Conservation (phyloP, 2,797 vertebrate genomes). For the Eospalax fontanierii region DNA sequence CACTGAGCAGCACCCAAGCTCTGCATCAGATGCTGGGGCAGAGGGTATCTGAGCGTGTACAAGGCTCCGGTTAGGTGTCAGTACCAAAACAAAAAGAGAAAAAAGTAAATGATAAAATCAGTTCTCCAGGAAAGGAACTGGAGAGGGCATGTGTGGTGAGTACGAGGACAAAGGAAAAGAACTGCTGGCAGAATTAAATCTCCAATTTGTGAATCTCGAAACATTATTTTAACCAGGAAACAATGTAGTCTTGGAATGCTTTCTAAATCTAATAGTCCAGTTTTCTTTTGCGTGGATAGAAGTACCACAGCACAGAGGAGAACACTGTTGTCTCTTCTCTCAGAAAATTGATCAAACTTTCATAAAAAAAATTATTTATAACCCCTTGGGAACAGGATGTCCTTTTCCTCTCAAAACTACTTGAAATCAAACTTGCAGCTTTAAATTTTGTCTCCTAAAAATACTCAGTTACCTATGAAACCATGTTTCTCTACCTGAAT, state of each 20-base stretch:
- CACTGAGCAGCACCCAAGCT: accelerated
- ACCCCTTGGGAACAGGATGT: too few relatives aligned
- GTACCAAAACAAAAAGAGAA: neutral
- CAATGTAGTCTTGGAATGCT: constrained; percentile 35
- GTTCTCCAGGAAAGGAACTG: neutral
- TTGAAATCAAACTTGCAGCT: too few relatives aligned
- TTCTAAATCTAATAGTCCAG: constrained; percentile 49
- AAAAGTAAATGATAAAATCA: neutral
- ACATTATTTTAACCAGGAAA: constrained; percentile 57
- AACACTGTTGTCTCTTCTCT: too few relatives aligned
- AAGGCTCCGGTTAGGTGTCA: neutral
- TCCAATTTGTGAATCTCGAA: constrained; percentile 46
- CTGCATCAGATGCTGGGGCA: neutral
- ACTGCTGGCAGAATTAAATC: neutral
- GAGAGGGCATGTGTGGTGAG: neutral
- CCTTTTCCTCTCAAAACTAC: too few relatives aligned
- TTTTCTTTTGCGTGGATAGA: too few relatives aligned
- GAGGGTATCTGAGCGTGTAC: neutral
- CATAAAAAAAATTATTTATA: too few relatives aligned
- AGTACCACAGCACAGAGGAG: too few relatives aligned
- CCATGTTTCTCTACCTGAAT: too few relatives aligned
- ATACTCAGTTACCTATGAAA: too few relatives aligned
- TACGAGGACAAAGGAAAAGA: constrained; percentile 7
- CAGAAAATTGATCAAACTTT: too few relatives aligned
- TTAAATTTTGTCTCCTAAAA: too few relatives aligned